Percentiles rank a stretch among this genome's conserved stretches.
phyloP scores from a whole-genome alignment of 2,888 invertebrate species.

The Rhaphigaster nebulosa region DNA sequence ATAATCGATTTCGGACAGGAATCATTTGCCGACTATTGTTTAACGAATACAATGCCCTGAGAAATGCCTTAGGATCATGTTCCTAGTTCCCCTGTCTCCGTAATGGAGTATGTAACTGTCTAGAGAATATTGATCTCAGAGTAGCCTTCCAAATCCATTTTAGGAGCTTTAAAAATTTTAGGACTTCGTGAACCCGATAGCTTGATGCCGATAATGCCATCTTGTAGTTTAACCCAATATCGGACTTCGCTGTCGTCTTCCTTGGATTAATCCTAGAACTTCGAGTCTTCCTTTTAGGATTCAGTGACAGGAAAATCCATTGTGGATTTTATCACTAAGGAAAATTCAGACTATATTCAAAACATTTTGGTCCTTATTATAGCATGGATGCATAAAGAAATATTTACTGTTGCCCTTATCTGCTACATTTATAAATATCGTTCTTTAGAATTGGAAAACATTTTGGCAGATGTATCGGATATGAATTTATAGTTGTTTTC shows the following conservation, averaged over 20 bases:
- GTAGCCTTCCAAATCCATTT: background rate
- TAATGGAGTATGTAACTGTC: background rate
- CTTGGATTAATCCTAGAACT: background rate
- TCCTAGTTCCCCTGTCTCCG: background rate
- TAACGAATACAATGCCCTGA: background rate
- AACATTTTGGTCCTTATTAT: background rate
- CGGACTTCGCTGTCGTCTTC: background rate
- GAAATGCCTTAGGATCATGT: background rate
- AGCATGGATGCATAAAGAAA: background rate
- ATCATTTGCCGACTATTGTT: conserved; percentile 6
- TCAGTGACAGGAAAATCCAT: background rate
- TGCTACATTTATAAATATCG: background rate
- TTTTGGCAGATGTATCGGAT: background rate
- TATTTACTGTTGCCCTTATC: background rate
- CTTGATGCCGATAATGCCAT: background rate
- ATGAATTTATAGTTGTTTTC: background rate
- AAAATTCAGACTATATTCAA: background rate
- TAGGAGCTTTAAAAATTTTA: background rate
- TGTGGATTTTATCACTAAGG: background rate
- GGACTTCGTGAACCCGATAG: background rate
- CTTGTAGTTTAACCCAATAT: background rate
- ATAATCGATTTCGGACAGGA: conserved; percentile 4
- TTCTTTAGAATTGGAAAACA: background rate
- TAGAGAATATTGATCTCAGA: background rate
- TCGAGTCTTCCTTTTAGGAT: background rate